Base-by-base conservation (phyloP, 2,797 vertebrate species). In the Sebastes itinus region DNA sequence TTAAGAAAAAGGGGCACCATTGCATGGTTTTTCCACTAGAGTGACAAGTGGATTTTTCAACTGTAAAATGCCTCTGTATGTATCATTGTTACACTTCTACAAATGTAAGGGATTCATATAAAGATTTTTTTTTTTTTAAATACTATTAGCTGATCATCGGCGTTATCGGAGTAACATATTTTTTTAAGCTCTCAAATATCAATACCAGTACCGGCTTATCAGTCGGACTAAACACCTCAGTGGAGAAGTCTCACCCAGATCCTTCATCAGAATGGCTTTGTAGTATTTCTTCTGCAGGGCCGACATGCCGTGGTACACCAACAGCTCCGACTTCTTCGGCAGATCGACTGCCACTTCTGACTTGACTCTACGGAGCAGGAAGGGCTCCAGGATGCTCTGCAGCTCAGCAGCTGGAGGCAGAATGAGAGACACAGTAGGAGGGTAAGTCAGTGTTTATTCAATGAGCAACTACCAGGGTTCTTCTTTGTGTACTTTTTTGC, bases 291-390 rank as follows among this genome's bases (percentile, higher is more conserved):
- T 98, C 92, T 99, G 98, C 87, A 99, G 75, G 12, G 95, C 93
- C 2, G 98, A 97, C 96, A 99, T 96, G 87, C 98, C 97, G 0
- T 99, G 98, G 87, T 97, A 99, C 6, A 99, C 84, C 84, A 99
- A 93, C 38, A 99, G 93, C 89, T 99, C 97, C 0, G 93, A 95
- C 88, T 98, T 99, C 93, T 94, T 96, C 11, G 97, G 98, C 33
- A 99, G 94, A 14, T 99, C 97, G 0, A 93, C 63, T 2, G 96
- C 97, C 59, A 99, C 97, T 63, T 98, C 96, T 0, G 95, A 94
- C 80, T 99, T 99, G 49, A 98, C 94, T 86, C 98, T 93, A 12
- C 97, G 96, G 30, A 99, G 96, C 70, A 99, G 94, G 92, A 98
- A 99, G 0, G 98, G 97, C 92, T 97, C 96, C 84, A 99, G 92